A percentile compares a stretch with the other conserved stretches of the same genome.
Evolutionary conservation across 2,797 vertebrate genomes (phyloP).

Genomic region (Luscinia megarhynchos): DNA sequence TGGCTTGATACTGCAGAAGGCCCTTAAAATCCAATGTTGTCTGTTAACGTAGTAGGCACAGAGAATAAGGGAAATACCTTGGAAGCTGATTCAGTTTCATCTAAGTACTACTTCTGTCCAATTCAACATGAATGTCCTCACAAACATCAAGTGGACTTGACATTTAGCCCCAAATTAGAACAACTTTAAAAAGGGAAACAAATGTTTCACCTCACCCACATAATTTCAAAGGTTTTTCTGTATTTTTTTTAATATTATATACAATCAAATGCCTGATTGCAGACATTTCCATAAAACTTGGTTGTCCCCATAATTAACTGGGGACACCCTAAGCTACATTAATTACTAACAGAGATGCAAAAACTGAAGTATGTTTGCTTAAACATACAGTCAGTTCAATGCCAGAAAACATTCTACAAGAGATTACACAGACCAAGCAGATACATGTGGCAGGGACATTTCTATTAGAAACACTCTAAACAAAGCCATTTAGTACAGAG

Average conservation of each 20-base stretch:
- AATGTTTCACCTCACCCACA: not conserved
- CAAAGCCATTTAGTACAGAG: constrained; percentile 21
- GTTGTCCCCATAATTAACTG: not conserved
- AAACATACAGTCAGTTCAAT: not conserved
- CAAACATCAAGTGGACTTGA: not conserved
- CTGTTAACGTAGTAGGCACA: not conserved
- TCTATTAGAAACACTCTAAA: constrained; percentile 53
- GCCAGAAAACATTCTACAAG: constrained; percentile 45
- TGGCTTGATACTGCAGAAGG: not conserved
- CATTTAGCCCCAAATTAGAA: not conserved
- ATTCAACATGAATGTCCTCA: not conserved
- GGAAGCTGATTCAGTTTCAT: not conserved
- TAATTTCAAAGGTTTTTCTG: not conserved
- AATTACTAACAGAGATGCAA: constrained; percentile 29
- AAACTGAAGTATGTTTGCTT: not conserved
- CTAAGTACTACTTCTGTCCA: not conserved
- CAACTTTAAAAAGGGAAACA: not conserved
- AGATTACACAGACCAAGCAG: constrained; percentile 50
- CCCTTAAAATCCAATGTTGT: not conserved
- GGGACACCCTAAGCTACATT: not conserved
- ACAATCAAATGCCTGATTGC: not conserved
- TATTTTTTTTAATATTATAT: not conserved
- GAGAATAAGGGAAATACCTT: not conserved
- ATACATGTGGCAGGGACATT: constrained; percentile 28
- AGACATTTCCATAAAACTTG: not conserved